These are phyloP conservation scores for Falco biarmicus DNA, from an alignment of 2,797 vertebrate genomes.

Conservation along the genomic window DNA sequence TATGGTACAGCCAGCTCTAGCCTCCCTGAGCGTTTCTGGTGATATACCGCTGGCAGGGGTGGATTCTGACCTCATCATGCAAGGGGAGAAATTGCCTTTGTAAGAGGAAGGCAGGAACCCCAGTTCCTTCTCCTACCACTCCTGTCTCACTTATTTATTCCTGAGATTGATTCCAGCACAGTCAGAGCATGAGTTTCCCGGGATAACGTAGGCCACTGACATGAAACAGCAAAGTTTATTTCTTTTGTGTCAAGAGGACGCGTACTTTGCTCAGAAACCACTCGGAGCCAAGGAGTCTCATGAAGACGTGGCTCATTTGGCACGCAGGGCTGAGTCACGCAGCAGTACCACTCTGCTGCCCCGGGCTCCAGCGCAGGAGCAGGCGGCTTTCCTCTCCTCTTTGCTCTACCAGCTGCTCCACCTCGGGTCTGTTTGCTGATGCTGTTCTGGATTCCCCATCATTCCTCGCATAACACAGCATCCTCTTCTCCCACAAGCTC, in stretches of 20 bases:
- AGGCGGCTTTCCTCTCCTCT: neutral
- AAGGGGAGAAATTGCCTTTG: neutral
- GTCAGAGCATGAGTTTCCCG: neutral
- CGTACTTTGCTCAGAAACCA: neutral
- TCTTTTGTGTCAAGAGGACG: conserved; percentile 7
- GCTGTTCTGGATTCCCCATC: neutral
- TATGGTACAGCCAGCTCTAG: conserved; percentile 47
- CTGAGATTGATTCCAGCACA: neutral
- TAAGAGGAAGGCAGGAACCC: neutral
- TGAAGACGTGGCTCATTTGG: accelerated
- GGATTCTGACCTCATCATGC: conserved; percentile 15
- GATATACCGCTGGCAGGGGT: neutral
- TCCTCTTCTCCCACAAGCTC: neutral
- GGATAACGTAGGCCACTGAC: neutral
- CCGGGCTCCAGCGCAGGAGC: accelerated
- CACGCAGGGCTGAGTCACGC: neutral
- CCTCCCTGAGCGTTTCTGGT: neutral
- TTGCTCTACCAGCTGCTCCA: neutral
- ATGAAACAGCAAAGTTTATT: neutral
- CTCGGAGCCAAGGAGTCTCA: neutral
- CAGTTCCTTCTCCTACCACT: neutral
- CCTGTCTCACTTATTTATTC: neutral
- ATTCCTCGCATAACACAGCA: neutral
- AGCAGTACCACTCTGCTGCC: neutral
- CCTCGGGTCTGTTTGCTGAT: neutral